phyloP scores from a whole-genome alignment of 92 coral and sea anemone genomes.

The Meandrina meandrites region DNA sequence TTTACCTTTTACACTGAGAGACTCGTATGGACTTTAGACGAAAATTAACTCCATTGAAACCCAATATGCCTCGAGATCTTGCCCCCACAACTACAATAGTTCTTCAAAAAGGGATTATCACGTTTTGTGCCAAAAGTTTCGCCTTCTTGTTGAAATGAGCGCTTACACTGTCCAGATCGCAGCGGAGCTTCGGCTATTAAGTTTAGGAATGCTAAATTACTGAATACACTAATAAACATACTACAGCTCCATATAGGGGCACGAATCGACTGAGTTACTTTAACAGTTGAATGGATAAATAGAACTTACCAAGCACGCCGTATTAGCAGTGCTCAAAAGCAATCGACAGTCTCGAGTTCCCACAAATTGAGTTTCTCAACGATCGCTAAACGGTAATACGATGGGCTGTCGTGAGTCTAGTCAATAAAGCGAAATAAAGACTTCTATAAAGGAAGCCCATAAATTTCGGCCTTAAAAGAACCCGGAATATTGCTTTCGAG shows the following conservation, averaged over 20 bases:
- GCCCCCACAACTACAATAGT: not conserved
- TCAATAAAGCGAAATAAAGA: slow-evolving; percentile 18
- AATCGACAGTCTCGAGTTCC: not conserved
- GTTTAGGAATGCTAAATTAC: slow-evolving; percentile 1
- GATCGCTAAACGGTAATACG: slow-evolving; percentile 5
- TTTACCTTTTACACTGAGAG: not conserved
- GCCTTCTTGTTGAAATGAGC: not conserved
- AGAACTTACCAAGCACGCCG: slow-evolving; percentile 19
- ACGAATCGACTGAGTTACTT: not conserved
- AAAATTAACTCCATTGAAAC: slow-evolving; percentile 4
- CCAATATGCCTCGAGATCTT: not conserved
- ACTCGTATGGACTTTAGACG: not conserved
- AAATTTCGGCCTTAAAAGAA: not conserved
- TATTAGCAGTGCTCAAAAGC: not conserved
- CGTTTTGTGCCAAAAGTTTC: slow-evolving; percentile 15
- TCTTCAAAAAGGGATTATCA: not conserved
- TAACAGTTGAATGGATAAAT: not conserved
- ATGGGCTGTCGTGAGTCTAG: not conserved
- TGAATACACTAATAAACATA: not conserved
- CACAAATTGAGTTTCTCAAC: not conserved
- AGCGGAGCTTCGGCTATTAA: not conserved
- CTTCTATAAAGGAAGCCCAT: not conserved
- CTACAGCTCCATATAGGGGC: slow-evolving; percentile 2
- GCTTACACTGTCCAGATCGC: slow-evolving; percentile 1
- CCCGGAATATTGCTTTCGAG: not conserved